Evolutionary conservation across 1,140 invertebrate species (phyloP), one percentile per base, ranked within the genome.

Genomic region (Penaeus chinensis): DNA sequence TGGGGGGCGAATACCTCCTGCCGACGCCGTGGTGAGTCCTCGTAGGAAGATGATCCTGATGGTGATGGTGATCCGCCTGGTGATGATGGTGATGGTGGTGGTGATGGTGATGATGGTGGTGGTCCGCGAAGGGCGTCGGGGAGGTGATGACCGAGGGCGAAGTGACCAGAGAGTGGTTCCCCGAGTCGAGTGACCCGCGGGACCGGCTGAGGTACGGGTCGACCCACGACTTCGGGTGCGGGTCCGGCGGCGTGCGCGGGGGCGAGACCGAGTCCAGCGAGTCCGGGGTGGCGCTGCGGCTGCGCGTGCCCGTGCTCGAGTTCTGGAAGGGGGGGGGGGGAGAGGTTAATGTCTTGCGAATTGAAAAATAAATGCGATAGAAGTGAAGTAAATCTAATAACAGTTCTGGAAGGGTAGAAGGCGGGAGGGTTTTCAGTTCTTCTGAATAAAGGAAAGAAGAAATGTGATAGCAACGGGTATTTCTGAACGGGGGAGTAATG

Each of bases 231-330:
- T 90, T 88, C 22, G 86, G 86, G 82, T 88, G 80, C 13, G 89
- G 89, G 86, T 90, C 91, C 8, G 91, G 89, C 74, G 91, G 91
- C 7, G 91, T 91, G 77, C 90, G 65, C 0, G 87, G 88, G 3
- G 90, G 90, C 18, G 90, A 90, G 18, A 90, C 90, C 3, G 91
- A 91, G 84, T 97, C 96, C 90, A 97, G 92, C 1, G 96, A 97
- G 93, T 97, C 96, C 71, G 96, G 96, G n/a, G 96, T 97, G 79
- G 96, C 96, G 91, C 96, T 96, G 76, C 96, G 94, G 86, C 96
- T 97, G 92, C 96, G 93, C 76, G 96, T 95, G 54, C 95, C 95
- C 61, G 94, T 95, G 91, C 95, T 95, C n/a, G 86, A 87, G 71
- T 87, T 87, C 86, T 87, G 80, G n/a, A 10, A 62, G 69, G 11